Percentiles rank a stretch among this genome's conserved stretches.
phyloP scores from a whole-genome alignment of 2,888 invertebrate genomes.

The Spatulosminthurus flaviceps region DNA sequence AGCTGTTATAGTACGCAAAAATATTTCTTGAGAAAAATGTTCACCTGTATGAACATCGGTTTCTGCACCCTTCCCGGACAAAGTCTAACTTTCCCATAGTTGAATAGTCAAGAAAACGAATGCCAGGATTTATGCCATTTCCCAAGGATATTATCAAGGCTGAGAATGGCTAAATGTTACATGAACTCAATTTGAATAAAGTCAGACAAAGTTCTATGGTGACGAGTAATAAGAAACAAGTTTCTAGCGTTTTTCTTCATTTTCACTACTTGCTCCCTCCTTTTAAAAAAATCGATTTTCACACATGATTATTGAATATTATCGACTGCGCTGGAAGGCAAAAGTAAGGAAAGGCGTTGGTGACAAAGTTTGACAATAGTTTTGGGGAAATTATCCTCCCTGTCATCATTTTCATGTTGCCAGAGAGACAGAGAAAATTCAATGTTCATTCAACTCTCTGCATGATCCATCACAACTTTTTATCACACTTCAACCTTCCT shows the following conservation, averaged over 20 bases:
- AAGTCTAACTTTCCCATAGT: too few relatives aligned
- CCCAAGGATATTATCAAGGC: too few relatives aligned
- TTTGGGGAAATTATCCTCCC: slow-evolving; percentile 53
- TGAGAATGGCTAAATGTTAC: background rate
- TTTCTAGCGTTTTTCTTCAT: background rate
- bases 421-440: background rate
- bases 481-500: slow-evolving; percentile 32
- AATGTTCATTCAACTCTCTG: background rate
- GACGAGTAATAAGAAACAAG: background rate
- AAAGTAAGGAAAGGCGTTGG: slow-evolving; percentile 36
- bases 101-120: too few relatives aligned
- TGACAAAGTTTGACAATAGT: slow-evolving; percentile 53
- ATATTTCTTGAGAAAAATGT: too few relatives aligned
- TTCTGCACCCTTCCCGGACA: too few relatives aligned
- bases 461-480: slow-evolving; percentile 21
- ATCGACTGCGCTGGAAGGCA: slow-evolving; percentile 51
- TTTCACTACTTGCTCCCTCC: slow-evolving; percentile 5
- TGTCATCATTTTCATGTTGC: slow-evolving; percentile 49
- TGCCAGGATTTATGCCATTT: too few relatives aligned
- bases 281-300: slow-evolving; percentile 51
- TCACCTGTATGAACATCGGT: too few relatives aligned
- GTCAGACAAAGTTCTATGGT: background rate
- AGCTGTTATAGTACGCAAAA: too few relatives aligned
- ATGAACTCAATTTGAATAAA: background rate
- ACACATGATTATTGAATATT: slow-evolving; percentile 60